A percentile compares a stretch with the other conserved stretches of the same genome.
These are phyloP conservation scores for Tupaia tana DNA, from an alignment of 2,113 vertebrate species.

Conservation along the genomic window DNA sequence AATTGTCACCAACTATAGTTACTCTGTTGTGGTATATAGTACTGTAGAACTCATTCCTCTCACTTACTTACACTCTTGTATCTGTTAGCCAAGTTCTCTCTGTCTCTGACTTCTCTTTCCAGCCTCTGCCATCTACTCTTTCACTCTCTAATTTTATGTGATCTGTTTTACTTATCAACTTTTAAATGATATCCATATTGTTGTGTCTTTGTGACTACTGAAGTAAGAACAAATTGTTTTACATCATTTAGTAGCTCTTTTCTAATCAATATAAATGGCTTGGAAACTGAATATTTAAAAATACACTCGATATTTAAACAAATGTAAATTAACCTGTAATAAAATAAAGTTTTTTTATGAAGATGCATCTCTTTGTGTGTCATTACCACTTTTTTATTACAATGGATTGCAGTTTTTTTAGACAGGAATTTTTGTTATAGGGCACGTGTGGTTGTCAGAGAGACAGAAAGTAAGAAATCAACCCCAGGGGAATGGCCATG, in stretches of 20 bases:
- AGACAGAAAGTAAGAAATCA: too few relatives aligned
- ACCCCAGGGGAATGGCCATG: too few relatives aligned
- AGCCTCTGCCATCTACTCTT: too few relatives aligned
- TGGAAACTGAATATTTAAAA: not conserved
- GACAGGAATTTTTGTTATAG: too few relatives aligned
- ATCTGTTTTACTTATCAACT: not conserved
- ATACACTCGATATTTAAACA: not conserved
- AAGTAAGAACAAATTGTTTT: not conserved
- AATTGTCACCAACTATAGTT: too few relatives aligned
- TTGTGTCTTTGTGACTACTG: not conserved
- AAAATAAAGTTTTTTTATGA: not conserved
- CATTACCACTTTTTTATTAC: not conserved
- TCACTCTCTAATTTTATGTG: too few relatives aligned
- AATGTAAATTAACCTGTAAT: not conserved
- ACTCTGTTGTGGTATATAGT: too few relatives aligned
- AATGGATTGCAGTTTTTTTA: not conserved
- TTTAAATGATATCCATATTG: not conserved
- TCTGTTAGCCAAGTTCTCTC: too few relatives aligned
- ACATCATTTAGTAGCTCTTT: not conserved
- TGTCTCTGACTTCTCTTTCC: too few relatives aligned
- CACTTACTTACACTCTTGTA: too few relatives aligned
- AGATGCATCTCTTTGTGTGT: not conserved
- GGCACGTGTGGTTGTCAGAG: too few relatives aligned
- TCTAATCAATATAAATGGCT: not conserved
- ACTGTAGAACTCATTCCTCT: too few relatives aligned